These are phyloP conservation scores for Lampropteryx suffumata DNA, from an alignment of 2,888 invertebrate genomes.

Conservation along the genomic window DNA sequence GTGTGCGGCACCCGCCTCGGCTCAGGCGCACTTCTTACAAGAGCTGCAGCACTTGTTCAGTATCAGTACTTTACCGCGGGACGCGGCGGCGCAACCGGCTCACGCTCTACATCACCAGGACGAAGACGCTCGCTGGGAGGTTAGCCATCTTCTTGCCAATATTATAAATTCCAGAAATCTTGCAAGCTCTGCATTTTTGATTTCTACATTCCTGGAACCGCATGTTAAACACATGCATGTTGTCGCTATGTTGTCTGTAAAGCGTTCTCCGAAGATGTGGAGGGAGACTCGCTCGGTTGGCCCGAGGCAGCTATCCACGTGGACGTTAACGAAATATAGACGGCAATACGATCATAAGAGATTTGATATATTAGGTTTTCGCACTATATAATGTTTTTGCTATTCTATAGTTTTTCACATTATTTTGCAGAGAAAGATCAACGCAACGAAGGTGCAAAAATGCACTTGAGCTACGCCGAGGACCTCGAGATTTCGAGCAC, in stretches of 20 bases:
- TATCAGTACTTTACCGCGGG: conserved; percentile 73
- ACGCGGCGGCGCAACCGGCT: conserved; percentile 58
- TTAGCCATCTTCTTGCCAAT: conserved; percentile 27
- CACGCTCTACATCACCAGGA: conserved; percentile 75
- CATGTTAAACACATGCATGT: no score
- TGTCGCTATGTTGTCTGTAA: no score
- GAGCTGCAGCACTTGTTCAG: conserved; percentile 78
- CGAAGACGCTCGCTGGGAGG: conserved; percentile 80
- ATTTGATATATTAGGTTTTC: no score
- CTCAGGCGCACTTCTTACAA: conserved; percentile 78
- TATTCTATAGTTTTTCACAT: no score
- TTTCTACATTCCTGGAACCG: no score
- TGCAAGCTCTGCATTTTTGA: no score
- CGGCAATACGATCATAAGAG: no score
- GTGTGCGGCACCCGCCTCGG: conserved; percentile 77
- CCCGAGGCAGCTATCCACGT: conserved; percentile 71
- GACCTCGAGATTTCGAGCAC: conserved; percentile 80
- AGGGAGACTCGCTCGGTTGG: conserved; percentile 79
- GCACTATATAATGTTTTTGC: no score
- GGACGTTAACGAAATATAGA: conserved; percentile 50
- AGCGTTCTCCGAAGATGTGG: conserved; percentile 78
- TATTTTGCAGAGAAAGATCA: conserved; percentile 64
- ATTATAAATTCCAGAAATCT: no score
- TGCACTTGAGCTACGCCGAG: conserved; percentile 73
- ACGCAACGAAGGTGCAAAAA: conserved; percentile 66